Base-by-base conservation (phyloP, 2,888 invertebrate genomes). In the Pyrgus malvae region DNA sequence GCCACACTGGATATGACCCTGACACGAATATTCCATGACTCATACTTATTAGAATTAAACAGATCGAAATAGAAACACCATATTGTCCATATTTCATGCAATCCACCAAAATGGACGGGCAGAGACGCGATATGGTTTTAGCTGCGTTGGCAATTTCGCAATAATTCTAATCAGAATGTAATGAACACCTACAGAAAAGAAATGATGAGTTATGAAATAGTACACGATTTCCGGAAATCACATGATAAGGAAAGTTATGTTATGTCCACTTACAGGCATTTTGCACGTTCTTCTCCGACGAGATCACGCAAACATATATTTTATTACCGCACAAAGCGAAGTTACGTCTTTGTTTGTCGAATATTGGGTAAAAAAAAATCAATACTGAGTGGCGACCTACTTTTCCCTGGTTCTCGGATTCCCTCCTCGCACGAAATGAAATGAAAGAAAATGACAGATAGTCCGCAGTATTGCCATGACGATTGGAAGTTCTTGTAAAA, bases 341-440 rank as follows among this genome's bases (percentile, higher is more conserved):
- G 71, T 60, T 66, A 65, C 61, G 70, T 70, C 78, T 77, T 80
- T 81, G 80, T 78, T 78, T 72, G 76, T 66, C 67, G 72, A 76
- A 74, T 77, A 74, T 70, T 76, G 63, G 63, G 66, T 67, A 80
- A 86, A 86, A 88, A 80, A 86, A 86, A 88, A 86, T 87, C 87
- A 82, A 85, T 87, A 82, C 68, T 64, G n/a, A n/a, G n/a, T n/a
- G 73, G 67, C 80, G 81, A 86, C 85, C 86, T 84, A 85, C 75
- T 83, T 83, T 79, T 68, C 71, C 70, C 70, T 70, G 76, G 50
- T 61, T 61, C 61, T 61, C 57, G 62, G 58, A 62, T 67, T 67
- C 62, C 44, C 54, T 60, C 61, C 58, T 61, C 33, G 56, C 61
- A 58, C 60, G 61, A 67, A 66, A 65, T 62, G 61, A 64, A 64